These are phyloP conservation scores for Drosophila merina DNA, from an alignment of 2,888 invertebrate species.

Conservation along the genomic window DNA sequence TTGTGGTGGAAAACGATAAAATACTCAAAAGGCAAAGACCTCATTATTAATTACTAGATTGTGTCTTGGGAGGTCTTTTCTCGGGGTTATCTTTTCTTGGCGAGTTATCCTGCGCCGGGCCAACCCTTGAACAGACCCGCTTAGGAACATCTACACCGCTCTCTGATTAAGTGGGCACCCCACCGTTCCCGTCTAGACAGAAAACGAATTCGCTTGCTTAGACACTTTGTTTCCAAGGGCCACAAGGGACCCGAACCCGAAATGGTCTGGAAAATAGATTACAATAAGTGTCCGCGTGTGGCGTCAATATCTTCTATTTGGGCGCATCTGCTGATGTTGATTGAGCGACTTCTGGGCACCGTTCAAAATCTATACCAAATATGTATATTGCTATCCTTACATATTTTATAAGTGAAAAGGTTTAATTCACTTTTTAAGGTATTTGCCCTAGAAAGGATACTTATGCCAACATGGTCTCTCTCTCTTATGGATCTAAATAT, in stretches of 20 bases:
- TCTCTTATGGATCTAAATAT: background rate
- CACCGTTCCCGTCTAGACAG: slow-evolving; percentile 40
- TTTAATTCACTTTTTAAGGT: background rate
- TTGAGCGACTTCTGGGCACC: background rate
- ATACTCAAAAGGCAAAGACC: slow-evolving; percentile 9
- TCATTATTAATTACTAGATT: slow-evolving; percentile 41
- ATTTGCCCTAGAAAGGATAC: background rate
- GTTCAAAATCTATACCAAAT: no score
- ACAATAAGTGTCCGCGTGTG: slow-evolving; percentile 70
- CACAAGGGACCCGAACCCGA: slow-evolving; percentile 35
- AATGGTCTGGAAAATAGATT: slow-evolving; percentile 64
- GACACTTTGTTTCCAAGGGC: slow-evolving; percentile 53
- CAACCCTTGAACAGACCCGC: slow-evolving; percentile 26
- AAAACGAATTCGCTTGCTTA: slow-evolving; percentile 20
- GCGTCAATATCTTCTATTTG: slow-evolving; percentile 33
- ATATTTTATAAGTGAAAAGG: no score
- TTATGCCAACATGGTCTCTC: background rate
- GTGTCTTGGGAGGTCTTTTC: slow-evolving; percentile 37
- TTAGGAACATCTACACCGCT: slow-evolving; percentile 31
- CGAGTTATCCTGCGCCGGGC: slow-evolving; percentile 20
- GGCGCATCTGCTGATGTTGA: background rate
- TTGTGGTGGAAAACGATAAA: slow-evolving; percentile 52
- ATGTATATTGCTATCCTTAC: no score
- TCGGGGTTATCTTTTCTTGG: slow-evolving; percentile 27
- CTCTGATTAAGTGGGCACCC: slow-evolving; percentile 47